These are phyloP conservation scores for Agriopis marginaria DNA, from an alignment of 2,888 invertebrate genomes.

Conservation along the genomic window DNA sequence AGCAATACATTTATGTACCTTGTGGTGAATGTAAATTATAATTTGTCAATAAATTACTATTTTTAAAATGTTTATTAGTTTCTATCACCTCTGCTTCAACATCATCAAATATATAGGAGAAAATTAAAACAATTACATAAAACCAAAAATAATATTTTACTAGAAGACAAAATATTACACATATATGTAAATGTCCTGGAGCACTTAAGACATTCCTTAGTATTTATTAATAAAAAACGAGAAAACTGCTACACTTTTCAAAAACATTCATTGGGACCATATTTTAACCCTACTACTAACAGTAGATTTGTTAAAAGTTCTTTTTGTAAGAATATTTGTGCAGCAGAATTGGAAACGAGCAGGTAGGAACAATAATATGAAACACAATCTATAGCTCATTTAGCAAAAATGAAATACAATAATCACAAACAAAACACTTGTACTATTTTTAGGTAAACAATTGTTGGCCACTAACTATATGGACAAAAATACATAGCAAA, in stretches of 20 bases:
- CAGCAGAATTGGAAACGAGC: conserved; percentile 52
- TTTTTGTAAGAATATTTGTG: conserved; percentile 47
- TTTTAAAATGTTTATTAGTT: conserved; percentile 17
- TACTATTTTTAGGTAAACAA: conserved; percentile 63
- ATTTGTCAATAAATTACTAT: conserved; percentile 22
- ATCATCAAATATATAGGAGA: conserved; percentile 1
- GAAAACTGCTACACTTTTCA: conserved; percentile 71
- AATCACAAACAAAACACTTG: conserved; percentile 55
- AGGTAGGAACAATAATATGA: conserved; percentile 10
- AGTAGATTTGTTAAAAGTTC: conserved; percentile 47
- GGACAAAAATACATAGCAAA: conserved; percentile 11
- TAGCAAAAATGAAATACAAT: conserved; percentile 9
- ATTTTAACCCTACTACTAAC: conserved; percentile 23
- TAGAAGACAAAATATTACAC: conserved; percentile 82
- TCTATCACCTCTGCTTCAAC: background rate
- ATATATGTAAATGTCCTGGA: conserved; percentile 66
- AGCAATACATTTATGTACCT: conserved; percentile 26
- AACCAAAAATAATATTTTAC: conserved; percentile 85
- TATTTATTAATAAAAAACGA: conserved; percentile 60
- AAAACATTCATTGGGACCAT: conserved; percentile 71
- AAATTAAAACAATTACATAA: conserved; percentile 64
- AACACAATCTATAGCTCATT: conserved; percentile 18
- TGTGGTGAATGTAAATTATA: conserved; percentile 29
- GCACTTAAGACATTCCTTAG: conserved; percentile 66
- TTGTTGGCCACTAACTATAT: conserved; percentile 37